phyloP scores from a whole-genome alignment of 2,888 invertebrate species.

The Cistogaster globosa region DNA sequence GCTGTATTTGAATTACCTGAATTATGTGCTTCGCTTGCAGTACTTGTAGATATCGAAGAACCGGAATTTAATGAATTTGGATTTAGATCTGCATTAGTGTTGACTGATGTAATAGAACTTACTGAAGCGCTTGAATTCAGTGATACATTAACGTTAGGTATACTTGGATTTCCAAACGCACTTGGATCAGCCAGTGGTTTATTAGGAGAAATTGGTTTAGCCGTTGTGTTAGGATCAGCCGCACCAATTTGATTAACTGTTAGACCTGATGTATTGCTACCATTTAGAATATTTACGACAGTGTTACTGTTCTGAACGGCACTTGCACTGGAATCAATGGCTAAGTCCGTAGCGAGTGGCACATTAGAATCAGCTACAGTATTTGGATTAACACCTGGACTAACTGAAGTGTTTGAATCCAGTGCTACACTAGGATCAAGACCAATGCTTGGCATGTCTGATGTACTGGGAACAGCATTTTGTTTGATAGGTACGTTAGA shows the following conservation, averaged over 20 bases:
- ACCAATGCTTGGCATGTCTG: not conserved
- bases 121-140: conserved; percentile 42
- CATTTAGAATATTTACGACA: too few species aligned
- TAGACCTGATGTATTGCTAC: too few species aligned
- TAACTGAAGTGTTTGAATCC: not conserved
- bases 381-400: too few species aligned
- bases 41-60: not conserved
- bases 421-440: conserved; percentile 22
- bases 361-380: not conserved
- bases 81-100: conserved; percentile 41
- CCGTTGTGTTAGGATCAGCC: conserved; percentile 37
- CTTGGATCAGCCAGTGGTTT: too few species aligned
- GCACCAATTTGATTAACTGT: conserved; percentile 45
- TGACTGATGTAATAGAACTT: conserved; percentile 61
- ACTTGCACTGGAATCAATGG: too few species aligned
- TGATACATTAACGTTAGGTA: not conserved
- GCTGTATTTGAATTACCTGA: conserved; percentile 54
- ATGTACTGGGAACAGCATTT: not conserved
- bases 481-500: not conserved
- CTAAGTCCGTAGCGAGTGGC: too few species aligned
- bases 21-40: conserved; percentile 23
- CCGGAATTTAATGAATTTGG: not conserved
- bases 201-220: too few species aligned
- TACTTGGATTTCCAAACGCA: too few species aligned
- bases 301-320: too few species aligned